Base-by-base conservation (phyloP, 2,888 invertebrate genomes). In the Archips crataeganus region DNA sequence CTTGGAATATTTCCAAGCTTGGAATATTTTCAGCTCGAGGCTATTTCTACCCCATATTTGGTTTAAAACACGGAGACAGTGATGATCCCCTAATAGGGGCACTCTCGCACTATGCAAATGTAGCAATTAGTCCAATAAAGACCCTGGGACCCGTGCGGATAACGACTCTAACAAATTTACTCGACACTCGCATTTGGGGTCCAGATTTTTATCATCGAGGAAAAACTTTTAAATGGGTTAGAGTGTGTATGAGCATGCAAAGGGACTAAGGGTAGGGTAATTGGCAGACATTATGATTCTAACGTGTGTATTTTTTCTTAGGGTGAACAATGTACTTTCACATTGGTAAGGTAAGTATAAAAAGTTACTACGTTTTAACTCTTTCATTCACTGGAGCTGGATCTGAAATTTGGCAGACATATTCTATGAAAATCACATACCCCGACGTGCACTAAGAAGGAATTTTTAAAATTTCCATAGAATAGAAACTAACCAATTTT, bases 91-190 rank as follows among this genome's bases (percentile, higher is more conserved):
- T 89, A 89, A 91, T 89, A 89, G 86, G 85, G 81, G 81, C 85
- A 85, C 84, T 85, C 82, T 85, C 82, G 83, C 82, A 81, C 85
- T 89, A 91, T 90, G 91, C 89, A 92, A 92, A 93, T 91, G 87
- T 86, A 80, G 87, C 87, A 88, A 90, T 90, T 89, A 90, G 84
- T 85, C 83, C 88, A 87, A 90, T 87, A 90, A 89, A 87, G 85
- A 82, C 84, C 84, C 83, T 65, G 73, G 73, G 80, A 81, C 85
- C 83, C 80, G 80, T 80, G 78, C 82, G 81, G 84, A 81, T 84
- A 86, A 84, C 85, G 86, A 84, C 79, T 81, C 83, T 82, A 82
- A 82, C 81, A 83, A 86, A 85, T 87, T 88, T 84, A 82, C 82
- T 80, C 79, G 78, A 71, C 75, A 77, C 80, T 77, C 78, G 78